Evolutionary conservation across 2,113 vertebrate genomes (phyloP).

Genomic region (Pelvicachromis taeniatus): DNA sequence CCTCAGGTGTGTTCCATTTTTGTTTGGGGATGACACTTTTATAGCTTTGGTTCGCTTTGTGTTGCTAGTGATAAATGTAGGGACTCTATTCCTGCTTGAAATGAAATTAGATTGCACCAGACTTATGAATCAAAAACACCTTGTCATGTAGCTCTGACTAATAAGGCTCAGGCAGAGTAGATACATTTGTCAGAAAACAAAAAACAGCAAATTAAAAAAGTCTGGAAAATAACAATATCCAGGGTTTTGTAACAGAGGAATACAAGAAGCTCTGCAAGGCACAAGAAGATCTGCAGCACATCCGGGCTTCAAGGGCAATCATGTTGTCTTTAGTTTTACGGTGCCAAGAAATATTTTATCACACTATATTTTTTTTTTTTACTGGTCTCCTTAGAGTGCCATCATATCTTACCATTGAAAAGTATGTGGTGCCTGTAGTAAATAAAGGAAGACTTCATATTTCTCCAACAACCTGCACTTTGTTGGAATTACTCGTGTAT

Average conservation of each 20-base stretch:
- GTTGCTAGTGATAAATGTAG: slow-evolving; percentile 1
- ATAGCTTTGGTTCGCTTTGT: neutral
- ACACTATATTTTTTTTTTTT: slow-evolving; percentile 36
- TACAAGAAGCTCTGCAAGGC: neutral
- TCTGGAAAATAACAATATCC: neutral
- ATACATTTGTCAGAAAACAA: neutral
- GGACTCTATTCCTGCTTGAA: slow-evolving; percentile 5
- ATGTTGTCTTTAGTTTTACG: slow-evolving; percentile 58
- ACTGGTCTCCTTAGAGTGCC: slow-evolving; percentile 16
- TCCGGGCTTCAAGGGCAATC: slow-evolving; percentile 44
- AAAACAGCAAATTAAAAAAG: neutral
- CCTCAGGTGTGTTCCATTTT: neutral
- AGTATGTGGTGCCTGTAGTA: slow-evolving; percentile 3
- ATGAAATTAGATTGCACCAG: slow-evolving; percentile 33
- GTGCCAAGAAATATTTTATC: slow-evolving; percentile 42
- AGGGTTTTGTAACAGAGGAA: neutral
- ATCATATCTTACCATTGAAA: slow-evolving; percentile 42
- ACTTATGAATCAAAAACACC: slow-evolving; percentile 41
- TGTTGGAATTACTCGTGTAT: neutral
- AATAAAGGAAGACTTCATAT: neutral
- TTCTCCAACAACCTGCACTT: neutral
- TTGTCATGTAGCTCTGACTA: slow-evolving; percentile 19
- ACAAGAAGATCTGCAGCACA: slow-evolving; percentile 23
- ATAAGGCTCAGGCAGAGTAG: slow-evolving; percentile 1
- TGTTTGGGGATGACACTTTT: neutral